Evolutionary conservation across 92 coral and sea anemone species (phyloP).

Genomic region (Palythoa grandiflora): DNA sequence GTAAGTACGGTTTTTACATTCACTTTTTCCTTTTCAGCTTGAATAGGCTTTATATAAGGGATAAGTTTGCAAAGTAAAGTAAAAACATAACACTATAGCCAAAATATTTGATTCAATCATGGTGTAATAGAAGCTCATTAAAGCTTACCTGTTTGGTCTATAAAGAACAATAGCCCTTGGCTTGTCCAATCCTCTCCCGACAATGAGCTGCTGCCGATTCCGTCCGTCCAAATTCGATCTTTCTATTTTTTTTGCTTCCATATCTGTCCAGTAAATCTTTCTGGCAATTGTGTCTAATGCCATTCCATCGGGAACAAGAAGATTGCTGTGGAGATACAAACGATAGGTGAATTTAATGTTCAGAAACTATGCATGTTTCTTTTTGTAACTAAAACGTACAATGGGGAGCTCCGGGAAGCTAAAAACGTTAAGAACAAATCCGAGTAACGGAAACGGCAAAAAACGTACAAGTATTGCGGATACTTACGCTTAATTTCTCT

Average conservation of each 20-base stretch:
- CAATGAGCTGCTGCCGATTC: conserved; percentile 42
- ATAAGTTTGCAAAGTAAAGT: too few relatives aligned
- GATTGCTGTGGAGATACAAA: conserved; percentile 20
- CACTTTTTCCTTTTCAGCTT: too few relatives aligned
- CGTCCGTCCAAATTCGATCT: conserved; percentile 75
- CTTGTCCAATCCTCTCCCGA: conserved; percentile 67
- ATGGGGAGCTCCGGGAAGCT: too few relatives aligned
- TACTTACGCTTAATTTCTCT: too few relatives aligned
- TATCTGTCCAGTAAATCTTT: conserved; percentile 82
- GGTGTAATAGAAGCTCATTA: not conserved
- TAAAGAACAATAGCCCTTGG: conserved; percentile 89
- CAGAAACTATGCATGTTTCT: not conserved
- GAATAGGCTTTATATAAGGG: too few relatives aligned
- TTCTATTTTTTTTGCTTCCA: conserved; percentile 50
- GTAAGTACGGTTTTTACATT: too few relatives aligned
- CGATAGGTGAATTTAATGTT: not conserved
- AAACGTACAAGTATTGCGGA: too few relatives aligned
- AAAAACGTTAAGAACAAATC: too few relatives aligned
- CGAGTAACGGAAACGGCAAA: too few relatives aligned
- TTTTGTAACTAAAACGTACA: too few relatives aligned
- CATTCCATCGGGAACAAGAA: conserved; percentile 72
- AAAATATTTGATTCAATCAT: not conserved
- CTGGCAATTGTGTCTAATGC: conserved; percentile 70
- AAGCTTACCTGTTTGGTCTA: conserved; percentile 69
- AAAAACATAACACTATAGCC: too few relatives aligned